These are phyloP conservation scores for Aepyceros melampus DNA, from an alignment of 2,113 vertebrate species.

Conservation along the genomic window DNA sequence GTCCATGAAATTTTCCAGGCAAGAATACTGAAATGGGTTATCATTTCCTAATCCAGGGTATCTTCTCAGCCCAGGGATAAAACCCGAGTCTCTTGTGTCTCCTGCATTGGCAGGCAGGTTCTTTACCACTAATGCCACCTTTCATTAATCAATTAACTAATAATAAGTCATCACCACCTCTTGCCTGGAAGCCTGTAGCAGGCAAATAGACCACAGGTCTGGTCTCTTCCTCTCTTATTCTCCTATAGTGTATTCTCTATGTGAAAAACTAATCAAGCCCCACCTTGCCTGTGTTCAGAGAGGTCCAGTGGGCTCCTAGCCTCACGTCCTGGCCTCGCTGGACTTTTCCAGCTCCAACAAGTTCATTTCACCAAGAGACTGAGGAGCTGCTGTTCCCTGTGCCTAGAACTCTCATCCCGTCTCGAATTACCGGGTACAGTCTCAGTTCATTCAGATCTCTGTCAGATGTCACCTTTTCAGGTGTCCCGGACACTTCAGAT, in stretches of 20 bases:
- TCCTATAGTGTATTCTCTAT: background rate
- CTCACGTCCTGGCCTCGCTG: fast-evolving
- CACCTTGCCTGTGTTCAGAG: background rate
- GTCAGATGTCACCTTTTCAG: background rate
- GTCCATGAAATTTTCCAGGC: background rate
- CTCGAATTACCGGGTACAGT: background rate
- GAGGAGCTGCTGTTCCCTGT: background rate
- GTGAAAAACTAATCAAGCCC: background rate
- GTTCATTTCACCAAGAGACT: background rate
- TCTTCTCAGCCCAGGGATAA: background rate
- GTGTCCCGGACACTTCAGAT: background rate
- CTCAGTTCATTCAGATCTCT: background rate
- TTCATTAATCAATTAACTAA: background rate
- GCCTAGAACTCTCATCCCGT: background rate
- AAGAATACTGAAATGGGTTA: background rate
- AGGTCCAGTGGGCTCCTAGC: background rate
- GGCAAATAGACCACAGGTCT: background rate
- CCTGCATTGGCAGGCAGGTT: background rate
- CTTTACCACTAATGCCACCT: background rate
- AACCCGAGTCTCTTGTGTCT: background rate
- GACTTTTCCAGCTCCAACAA: background rate
- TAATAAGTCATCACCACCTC: background rate
- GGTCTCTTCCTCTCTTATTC: background rate
- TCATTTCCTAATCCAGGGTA: background rate
- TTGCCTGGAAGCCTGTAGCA: background rate